These are phyloP conservation scores for Blomia tropicalis DNA, from an alignment of 2,888 invertebrate genomes.

Conservation along the genomic window DNA sequence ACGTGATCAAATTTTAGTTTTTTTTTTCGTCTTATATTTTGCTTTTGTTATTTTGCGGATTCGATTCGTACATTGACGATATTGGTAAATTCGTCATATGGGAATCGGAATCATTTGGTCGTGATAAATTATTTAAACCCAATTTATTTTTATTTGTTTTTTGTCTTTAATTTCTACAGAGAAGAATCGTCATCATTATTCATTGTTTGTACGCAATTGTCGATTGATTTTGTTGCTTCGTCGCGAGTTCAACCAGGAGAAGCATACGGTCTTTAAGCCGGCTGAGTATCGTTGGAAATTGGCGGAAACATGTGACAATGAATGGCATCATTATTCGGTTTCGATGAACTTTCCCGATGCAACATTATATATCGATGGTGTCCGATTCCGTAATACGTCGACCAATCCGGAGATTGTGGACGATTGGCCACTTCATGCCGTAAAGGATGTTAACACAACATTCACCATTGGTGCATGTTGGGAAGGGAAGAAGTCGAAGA, in stretches of 20 bases:
- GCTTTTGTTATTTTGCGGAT: not conserved
- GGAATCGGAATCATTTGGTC: no score
- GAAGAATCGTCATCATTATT: conserved; percentile 98
- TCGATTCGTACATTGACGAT: not conserved
- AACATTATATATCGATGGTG: conserved; percentile 66
- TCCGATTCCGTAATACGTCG: conserved; percentile 48
- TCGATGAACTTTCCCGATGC: conserved; percentile 83
- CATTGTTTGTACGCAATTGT: conserved; percentile 89
- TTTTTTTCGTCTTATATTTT: conserved; percentile 24
- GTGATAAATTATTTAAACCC: no score
- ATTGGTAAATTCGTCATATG: no score
- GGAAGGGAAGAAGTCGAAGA: conserved; percentile 56
- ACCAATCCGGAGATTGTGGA: conserved; percentile 92
- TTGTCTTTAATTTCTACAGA: conserved; percentile 42
- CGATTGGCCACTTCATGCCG: conserved; percentile 95
- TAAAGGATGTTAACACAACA: conserved; percentile 80
- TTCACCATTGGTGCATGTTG: conserved; percentile 91
- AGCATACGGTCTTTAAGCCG: conserved; percentile 81
- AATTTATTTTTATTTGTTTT: conserved; percentile 22
- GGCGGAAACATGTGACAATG: conserved; percentile 85
- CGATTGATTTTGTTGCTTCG: conserved; percentile 76
- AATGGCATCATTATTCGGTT: conserved; percentile 95
- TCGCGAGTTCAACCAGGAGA: conserved; percentile 78
- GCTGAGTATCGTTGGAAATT: conserved; percentile 98
- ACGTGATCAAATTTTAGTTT: conserved; percentile 40